A percentile compares a stretch with the other conserved stretches of the same genome.
phyloP scores from a whole-genome alignment of 35 echinoderm and acorn worm species.

The Ophiothrix spiculata region DNA sequence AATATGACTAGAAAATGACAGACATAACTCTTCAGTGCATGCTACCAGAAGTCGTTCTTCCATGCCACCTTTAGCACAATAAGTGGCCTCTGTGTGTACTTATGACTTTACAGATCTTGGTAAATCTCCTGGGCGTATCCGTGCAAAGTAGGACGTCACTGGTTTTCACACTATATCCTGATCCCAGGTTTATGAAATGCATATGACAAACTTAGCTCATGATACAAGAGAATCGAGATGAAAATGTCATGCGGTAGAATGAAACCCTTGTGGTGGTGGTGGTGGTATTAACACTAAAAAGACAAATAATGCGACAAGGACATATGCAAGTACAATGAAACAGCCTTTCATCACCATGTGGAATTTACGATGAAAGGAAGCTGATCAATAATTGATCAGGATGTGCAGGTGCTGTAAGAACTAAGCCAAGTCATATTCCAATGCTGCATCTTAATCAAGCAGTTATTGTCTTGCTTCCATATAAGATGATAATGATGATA shows the following conservation, averaged over 20 bases:
- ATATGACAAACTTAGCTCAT: not conserved
- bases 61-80: not conserved
- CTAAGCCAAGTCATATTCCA: not conserved
- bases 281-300: not conserved
- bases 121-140: not conserved
- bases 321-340: not conserved
- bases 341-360: not conserved
- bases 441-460: not conserved
- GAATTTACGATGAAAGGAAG: not conserved
- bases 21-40: not conserved
- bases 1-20: not conserved
- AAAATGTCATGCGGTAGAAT: not conserved
- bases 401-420: not conserved
- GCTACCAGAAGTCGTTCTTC: not conserved
- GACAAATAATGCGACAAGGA: not conserved
- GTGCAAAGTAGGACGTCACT: not conserved
- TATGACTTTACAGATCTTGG: not conserved
- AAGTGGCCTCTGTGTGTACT: not conserved
- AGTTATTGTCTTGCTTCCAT: not conserved
- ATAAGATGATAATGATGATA: not conserved
- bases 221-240: not conserved
- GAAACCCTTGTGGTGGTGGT: not conserved
- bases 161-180: not conserved
- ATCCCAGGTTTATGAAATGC: not conserved
- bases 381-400: not conserved